Evolutionary conservation across 2,888 invertebrate species (phyloP), one percentile per base, ranked within the genome.

Genomic region (Acronicta leporina): DNA sequence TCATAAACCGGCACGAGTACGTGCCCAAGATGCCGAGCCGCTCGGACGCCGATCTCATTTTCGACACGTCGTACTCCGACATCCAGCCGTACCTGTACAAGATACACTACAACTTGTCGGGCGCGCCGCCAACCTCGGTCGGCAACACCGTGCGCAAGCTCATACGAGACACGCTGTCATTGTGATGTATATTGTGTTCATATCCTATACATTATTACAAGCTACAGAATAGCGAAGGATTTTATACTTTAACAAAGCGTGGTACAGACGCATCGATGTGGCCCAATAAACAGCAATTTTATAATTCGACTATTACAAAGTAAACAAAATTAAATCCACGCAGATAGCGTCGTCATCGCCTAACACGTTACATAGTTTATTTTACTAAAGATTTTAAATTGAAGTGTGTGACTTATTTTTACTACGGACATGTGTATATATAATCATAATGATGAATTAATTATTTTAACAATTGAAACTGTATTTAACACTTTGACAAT

Each of bases 11-110:
- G 71, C 98, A 98, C 87, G 98, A 99, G 86, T 99, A 99, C 94
- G 96, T 99, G 74, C 99, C 99, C 16, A 98, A 98, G 92, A 98
- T 98, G 96, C 99, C 99, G 69, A 97, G 96, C 87, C 97, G 98
- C 87, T 97, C 97, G 16, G 99, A 99, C 88, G 95, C 99, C 67
- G 98, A 98, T 88, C 95, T 98, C 69, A 97, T 99, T 76, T 99
- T 99, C 90, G 99, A 99, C 90, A 98, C 98, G 15, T 96, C 97
- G 35, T 99, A 97, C 92, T 94, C 96, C 0, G 99, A 99, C 90
- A 97, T 99, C 54, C 99, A 99, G 91, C 99, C 99, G 54, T 99
- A 99, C 93, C 95, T 99, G 75, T 99, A 98, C 94, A 98, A 98
- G 95, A 96, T 99, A 84, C 96, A 97, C 76, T 98, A 97, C 88